Evolutionary conservation across 1,140 invertebrate genomes (phyloP).

Genomic region (Eumeta japonica): DNA sequence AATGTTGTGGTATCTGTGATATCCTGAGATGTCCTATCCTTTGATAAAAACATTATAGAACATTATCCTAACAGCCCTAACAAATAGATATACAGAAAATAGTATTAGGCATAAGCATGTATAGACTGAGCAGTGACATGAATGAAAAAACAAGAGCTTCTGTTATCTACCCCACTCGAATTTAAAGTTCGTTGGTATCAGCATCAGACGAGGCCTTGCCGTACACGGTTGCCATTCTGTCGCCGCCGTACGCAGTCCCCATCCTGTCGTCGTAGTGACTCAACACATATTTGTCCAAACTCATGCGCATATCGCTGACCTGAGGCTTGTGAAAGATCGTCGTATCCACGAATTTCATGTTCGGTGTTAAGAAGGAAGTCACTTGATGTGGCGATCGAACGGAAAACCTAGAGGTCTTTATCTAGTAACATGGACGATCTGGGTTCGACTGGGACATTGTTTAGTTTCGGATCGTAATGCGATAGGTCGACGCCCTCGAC

Average conservation of each 20-base stretch:
- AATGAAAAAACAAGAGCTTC: too few relatives aligned
- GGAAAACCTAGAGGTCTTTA: slow-evolving; percentile 66
- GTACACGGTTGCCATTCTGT: too few relatives aligned
- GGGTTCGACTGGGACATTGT: slow-evolving; percentile 27
- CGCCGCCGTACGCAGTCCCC: slow-evolving; percentile 12
- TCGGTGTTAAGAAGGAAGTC: slow-evolving; percentile 52
- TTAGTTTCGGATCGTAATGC: slow-evolving; percentile 30
- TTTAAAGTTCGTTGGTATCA: too few relatives aligned
- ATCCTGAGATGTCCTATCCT: too few relatives aligned
- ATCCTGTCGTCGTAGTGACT: slow-evolving; percentile 32
- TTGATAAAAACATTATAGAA: too few relatives aligned
- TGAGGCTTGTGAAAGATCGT: slow-evolving; percentile 58
- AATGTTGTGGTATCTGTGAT: too few relatives aligned
- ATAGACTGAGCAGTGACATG: too few relatives aligned
- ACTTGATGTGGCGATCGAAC: slow-evolving; percentile 64
- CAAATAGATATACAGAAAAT: too few relatives aligned
- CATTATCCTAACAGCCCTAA: too few relatives aligned
- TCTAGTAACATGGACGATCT: slow-evolving; percentile 51
- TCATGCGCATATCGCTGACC: slow-evolving; percentile 35
- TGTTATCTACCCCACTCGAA: too few relatives aligned
- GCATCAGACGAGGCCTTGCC: too few relatives aligned
- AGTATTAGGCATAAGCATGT: too few relatives aligned
- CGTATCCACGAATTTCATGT: slow-evolving; percentile 63
- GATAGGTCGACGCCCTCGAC: slow-evolving; percentile 32
- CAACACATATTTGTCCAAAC: slow-evolving; percentile 35